Percentiles rank a stretch among this genome's conserved stretches.
phyloP scores from a whole-genome alignment of 2,888 invertebrate species.

The Toxonevra muliebris region DNA sequence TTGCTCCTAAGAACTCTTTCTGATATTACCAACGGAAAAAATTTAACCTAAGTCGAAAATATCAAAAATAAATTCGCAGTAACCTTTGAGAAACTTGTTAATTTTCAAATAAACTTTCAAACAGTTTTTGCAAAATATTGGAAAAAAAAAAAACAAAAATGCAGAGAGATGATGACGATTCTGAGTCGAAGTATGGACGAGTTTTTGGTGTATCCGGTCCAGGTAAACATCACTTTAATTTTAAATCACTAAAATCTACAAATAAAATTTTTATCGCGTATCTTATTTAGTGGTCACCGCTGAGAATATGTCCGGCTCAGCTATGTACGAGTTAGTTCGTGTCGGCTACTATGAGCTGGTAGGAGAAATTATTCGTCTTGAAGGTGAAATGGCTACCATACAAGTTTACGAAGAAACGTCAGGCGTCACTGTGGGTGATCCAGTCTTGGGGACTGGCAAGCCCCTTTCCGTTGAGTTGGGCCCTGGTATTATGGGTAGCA shows the following conservation, averaged over 20 bases:
- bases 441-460: constrained; percentile 97
- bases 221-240: constrained; percentile 69
- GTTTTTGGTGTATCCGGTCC: constrained; percentile 98
- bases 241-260: not conserved
- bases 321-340: constrained; percentile 99
- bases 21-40: too few species aligned
- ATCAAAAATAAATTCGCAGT: too few species aligned
- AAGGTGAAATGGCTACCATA: constrained; percentile 99
- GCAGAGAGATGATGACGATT: not conserved
- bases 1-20: too few species aligned
- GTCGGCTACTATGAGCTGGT: constrained; percentile 98
- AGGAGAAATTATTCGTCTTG: constrained; percentile 98
- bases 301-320: constrained; percentile 97
- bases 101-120: not conserved
- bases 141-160: not conserved
- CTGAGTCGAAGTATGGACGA: constrained; percentile 69
- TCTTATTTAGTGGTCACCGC: constrained; percentile 91
- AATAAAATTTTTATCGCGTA: not conserved
- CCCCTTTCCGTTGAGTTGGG: constrained; percentile 98
- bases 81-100: too few species aligned
- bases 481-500: constrained; percentile 98
- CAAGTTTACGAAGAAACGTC: constrained; percentile 98
- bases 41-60: too few species aligned
- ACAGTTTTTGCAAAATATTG: not conserved
- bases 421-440: constrained; percentile 99